These are phyloP conservation scores for Canis aureus DNA, from an alignment of 2,113 vertebrate species.

Conservation along the genomic window DNA sequence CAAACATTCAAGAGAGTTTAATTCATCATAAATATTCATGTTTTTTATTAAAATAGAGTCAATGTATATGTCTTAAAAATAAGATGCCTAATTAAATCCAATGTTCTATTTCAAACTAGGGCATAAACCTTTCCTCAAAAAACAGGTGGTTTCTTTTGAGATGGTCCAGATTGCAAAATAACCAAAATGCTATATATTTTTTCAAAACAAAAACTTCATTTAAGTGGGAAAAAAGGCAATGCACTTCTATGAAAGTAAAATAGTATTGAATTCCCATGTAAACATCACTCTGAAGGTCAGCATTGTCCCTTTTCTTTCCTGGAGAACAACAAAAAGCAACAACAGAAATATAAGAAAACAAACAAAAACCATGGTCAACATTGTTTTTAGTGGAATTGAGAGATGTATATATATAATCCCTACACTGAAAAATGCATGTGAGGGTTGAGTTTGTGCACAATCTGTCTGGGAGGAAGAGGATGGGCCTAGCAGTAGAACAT, in stretches of 20 bases:
- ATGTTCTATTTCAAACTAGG: not conserved
- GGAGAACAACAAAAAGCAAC: not conserved
- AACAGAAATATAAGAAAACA: not conserved
- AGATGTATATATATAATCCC: not conserved
- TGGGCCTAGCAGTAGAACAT: fast-evolving
- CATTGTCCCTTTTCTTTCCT: not conserved
- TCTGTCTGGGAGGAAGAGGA: not conserved
- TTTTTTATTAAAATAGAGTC: not conserved
- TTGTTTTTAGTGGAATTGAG: not conserved
- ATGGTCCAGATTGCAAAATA: not conserved
- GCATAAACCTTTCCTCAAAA: not conserved
- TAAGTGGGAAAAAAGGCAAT: not conserved
- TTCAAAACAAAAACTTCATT: not conserved
- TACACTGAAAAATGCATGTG: fast-evolving
- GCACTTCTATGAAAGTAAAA: not conserved
- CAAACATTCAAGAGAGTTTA: not conserved
- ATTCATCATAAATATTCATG: not conserved
- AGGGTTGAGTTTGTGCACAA: not conserved
- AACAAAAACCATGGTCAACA: not conserved
- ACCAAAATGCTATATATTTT: not conserved
- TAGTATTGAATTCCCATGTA: not conserved
- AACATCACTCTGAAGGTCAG: not conserved
- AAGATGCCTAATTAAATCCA: not conserved
- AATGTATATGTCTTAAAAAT: not conserved
- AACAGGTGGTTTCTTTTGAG: not conserved